phyloP scores from a whole-genome alignment of 2,113 vertebrate species.

The Anthoscopus minutus region DNA sequence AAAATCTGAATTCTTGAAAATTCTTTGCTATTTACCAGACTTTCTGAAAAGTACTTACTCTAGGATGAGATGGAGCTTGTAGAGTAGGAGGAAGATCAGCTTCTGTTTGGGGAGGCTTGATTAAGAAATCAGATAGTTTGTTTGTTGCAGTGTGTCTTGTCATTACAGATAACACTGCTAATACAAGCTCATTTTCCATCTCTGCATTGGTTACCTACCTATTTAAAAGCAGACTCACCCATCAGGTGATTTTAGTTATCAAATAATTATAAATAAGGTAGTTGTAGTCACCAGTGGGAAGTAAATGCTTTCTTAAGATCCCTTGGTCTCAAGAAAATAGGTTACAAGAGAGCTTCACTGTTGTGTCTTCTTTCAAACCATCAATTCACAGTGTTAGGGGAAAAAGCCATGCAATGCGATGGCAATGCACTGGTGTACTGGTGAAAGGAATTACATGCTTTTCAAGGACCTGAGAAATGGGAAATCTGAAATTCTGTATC shows the following conservation, averaged over 20 bases:
- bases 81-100: not conserved
- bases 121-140: not conserved
- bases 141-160: not conserved
- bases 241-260: not conserved
- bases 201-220: not conserved
- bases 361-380: not conserved
- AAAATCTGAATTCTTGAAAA: not conserved
- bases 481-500: not conserved
- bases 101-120: not conserved
- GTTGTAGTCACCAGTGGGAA: not conserved
- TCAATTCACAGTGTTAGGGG: not conserved
- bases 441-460: not conserved
- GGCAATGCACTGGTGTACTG: not conserved
- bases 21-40: not conserved
- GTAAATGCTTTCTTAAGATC: not conserved
- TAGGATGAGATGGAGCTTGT: not conserved
- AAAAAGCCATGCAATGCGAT: no score
- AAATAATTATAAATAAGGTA: not conserved
- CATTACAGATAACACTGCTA: not conserved
- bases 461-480: not conserved
- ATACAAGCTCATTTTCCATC: not conserved
- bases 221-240: not conserved
- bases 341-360: not conserved
- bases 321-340: not conserved
- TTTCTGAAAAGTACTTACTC: not conserved